A percentile compares a stretch with the other conserved stretches of the same genome.
Evolutionary conservation across 2,113 vertebrate species (phyloP).

Genomic region (Pteronura brasiliensis): DNA sequence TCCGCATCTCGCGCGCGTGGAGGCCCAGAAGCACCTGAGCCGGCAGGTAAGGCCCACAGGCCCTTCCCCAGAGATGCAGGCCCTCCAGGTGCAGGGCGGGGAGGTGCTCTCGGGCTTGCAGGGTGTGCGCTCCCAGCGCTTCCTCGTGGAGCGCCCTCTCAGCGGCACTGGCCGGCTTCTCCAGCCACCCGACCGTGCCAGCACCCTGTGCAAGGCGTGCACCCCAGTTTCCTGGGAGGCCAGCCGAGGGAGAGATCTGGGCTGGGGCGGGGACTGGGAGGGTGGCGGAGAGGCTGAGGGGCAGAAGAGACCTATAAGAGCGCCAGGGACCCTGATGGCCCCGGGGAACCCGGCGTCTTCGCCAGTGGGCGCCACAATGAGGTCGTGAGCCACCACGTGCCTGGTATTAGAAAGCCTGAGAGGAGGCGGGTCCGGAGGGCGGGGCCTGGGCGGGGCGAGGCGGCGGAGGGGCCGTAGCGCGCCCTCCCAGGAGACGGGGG

Average conservation of each 20-base stretch:
- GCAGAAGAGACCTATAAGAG: not conserved
- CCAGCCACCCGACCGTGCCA: not conserved
- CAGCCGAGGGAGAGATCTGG: not conserved
- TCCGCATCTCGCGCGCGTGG: not conserved
- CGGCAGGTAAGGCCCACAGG: too few species aligned
- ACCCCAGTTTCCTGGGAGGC: not conserved
- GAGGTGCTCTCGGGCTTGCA: not conserved
- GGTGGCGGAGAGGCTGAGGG: not conserved
- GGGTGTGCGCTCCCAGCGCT: not conserved
- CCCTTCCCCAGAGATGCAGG: not conserved
- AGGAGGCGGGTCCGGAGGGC: not conserved
- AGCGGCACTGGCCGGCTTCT: not conserved
- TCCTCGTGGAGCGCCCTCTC: not conserved
- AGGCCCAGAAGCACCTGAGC: not conserved
- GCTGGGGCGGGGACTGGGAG: too few species aligned
- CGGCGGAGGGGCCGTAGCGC: fast-evolving
- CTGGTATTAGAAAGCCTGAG: not conserved
- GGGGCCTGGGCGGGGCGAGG: not conserved
- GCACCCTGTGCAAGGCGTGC: fast-evolving
- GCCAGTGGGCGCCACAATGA: fast-evolving
- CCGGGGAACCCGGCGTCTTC: not conserved
- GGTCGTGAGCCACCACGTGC: not conserved
- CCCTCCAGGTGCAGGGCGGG: not conserved
- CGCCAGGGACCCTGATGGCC: not conserved
- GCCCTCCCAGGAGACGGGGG: too few species aligned